These are phyloP conservation scores for Allacma fusca DNA, from an alignment of 2,888 invertebrate species.

Conservation along the genomic window DNA sequence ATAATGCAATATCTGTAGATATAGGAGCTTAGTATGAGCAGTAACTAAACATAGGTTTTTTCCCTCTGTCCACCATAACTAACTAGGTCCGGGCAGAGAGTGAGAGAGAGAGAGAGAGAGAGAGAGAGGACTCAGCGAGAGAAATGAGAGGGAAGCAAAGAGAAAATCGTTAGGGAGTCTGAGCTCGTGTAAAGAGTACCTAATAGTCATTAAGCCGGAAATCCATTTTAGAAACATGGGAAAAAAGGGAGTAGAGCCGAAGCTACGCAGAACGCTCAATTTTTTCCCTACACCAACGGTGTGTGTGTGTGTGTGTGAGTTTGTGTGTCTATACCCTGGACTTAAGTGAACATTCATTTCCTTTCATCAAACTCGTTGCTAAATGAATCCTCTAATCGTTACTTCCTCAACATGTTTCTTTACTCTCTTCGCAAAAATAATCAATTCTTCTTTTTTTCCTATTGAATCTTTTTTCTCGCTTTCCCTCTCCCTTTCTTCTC, in stretches of 20 bases:
- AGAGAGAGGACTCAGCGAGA: no score
- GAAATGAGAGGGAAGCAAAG: no score
- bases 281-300: constrained; percentile 24
- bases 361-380: constrained; percentile 45
- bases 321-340: constrained; percentile 29
- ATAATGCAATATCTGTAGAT: no score
- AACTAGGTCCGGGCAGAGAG: no score
- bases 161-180: not conserved
- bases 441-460: constrained; percentile 39
- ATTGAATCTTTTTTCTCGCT: constrained; percentile 8
- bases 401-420: constrained; percentile 44
- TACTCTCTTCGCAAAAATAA: constrained; percentile 45
- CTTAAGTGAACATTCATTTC: constrained; percentile 45
- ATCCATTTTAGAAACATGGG: constrained; percentile 40
- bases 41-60: not conserved
- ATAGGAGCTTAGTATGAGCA: no score
- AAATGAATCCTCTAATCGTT: constrained; percentile 49
- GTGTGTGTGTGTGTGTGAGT: not conserved
- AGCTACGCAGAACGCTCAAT: not conserved
- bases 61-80: no score
- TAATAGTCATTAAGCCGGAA: constrained; percentile 45
- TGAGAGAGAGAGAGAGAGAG: no score
- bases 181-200: constrained; percentile 34
- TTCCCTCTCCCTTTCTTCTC: not conserved
- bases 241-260: not conserved